Percentiles rank a stretch among this genome's conserved stretches.
phyloP scores from a whole-genome alignment of 2,113 vertebrate genomes.

The Entomyzon cyanotis region DNA sequence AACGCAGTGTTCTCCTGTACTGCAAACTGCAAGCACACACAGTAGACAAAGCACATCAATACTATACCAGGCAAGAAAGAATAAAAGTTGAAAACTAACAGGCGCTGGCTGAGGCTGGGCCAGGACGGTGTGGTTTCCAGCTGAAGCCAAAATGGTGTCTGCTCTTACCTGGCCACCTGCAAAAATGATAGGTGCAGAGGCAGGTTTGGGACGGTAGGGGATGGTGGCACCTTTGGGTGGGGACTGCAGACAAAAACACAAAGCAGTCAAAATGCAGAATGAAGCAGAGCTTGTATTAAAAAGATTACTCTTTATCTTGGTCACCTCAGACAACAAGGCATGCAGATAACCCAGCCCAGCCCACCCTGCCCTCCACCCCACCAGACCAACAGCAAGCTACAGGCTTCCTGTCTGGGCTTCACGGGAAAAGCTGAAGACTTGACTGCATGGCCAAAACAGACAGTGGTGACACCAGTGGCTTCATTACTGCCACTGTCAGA shows the following conservation, averaged over 20 bases:
- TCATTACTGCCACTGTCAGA: neutral
- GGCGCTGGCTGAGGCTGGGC: constrained; percentile 84
- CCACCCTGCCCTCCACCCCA: neutral
- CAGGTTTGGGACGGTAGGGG: constrained; percentile 88
- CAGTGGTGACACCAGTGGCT: neutral
- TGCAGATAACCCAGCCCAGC: neutral
- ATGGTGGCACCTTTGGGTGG: constrained; percentile 93
- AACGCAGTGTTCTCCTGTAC: constrained; percentile 31
- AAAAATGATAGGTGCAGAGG: constrained; percentile 81
- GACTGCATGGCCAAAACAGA: neutral
- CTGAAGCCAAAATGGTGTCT: constrained; percentile 80
- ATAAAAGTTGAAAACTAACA: constrained; percentile 81
- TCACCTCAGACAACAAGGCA: neutral
- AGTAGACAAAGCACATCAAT: constrained; percentile 44
- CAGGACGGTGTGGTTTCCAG: constrained; percentile 86
- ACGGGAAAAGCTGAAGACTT: neutral
- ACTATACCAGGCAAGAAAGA: constrained; percentile 73
- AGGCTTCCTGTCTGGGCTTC: accelerated
- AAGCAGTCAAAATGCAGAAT: constrained; percentile 17
- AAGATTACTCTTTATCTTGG: neutral
- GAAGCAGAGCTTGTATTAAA: neutral
- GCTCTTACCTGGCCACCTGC: constrained; percentile 82
- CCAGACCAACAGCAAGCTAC: neutral
- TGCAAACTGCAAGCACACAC: neutral
- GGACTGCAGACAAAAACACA: constrained; percentile 79